These are phyloP conservation scores for Morone saxatilis DNA, from an alignment of 2,113 vertebrate species.

Conservation along the genomic window DNA sequence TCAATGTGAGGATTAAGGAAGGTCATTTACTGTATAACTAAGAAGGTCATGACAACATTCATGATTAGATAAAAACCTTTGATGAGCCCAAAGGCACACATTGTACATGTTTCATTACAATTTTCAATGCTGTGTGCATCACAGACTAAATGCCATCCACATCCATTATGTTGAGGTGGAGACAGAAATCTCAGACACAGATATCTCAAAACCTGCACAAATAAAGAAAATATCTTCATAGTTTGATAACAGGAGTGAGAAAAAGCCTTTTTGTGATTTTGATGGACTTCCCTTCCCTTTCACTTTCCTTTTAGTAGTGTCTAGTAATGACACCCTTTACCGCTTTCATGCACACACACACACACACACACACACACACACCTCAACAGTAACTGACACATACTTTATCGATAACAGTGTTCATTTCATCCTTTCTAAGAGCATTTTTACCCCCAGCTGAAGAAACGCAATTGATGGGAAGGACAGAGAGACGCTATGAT, in stretches of 20 bases:
- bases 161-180: background rate
- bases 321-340: background rate
- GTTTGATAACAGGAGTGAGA: background rate
- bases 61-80: background rate
- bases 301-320: background rate
- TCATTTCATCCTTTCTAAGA: conserved; percentile 4
- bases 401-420: background rate
- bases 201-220: background rate
- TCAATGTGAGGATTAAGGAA: background rate
- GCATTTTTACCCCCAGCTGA: conserved; percentile 7
- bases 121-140: background rate
- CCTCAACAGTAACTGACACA: background rate
- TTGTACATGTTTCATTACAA: too few relatives aligned
- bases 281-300: background rate
- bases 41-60: conserved; percentile 7
- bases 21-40: background rate
- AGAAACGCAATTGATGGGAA: conserved; percentile 2
- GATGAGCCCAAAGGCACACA: too few relatives aligned
- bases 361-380: background rate
- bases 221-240: background rate
- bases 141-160: background rate
- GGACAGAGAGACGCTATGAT: conserved; percentile 32
- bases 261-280: background rate
- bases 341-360: background rate
- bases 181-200: background rate